Evolutionary conservation across 2,888 invertebrate species (phyloP), one percentile per base, ranked within the genome.

Genomic region (Apoda limacodes): DNA sequence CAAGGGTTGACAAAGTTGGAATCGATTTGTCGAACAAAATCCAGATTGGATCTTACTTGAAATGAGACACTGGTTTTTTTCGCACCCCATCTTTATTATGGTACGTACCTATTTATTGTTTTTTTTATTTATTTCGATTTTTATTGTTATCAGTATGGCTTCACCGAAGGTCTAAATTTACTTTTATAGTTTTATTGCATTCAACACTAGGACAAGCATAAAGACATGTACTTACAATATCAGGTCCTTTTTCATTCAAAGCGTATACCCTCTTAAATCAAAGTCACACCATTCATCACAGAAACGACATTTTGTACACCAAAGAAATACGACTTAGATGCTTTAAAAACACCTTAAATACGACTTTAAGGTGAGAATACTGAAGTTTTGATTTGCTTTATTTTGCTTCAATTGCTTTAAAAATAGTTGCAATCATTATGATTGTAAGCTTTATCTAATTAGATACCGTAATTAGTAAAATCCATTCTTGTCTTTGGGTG

Each of bases 21-120:
- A 62, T 55, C 66, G 66, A 76, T 78, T 76, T 76, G 75, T 76
- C 74, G 72, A 69, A 67, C 66, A 65, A 61, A 50, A 55, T 7
- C 50, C 49, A 55, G 69, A 69, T 75, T 63, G 52, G 53, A 71
- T 74, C 69, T 71, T 53, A 51, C 69, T 71, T 53, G 51, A 61
- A 61, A 57, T 55, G 48, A 47, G 49, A 57, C 52, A 59, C 51
- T 38, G 53, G n/a, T n/a, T 69, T 71, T 72, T 75, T 75, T 71
- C 60, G 66, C 65, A 60, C 59, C 61, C 58, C 53, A 48, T 59
- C 57, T 62, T 54, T 60, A 69, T 67, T 68, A 63, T 54, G 40
- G 42, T 50, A 49, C 51, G 45, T 48, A 50, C 47, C 44, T 40
- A 34, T 30, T 40, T 36, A 24, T 32, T 45, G 42, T 41, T 42